phyloP scores from a whole-genome alignment of 35 echinoderm and acorn worm species.

The Ophioderma brevispina region DNA sequence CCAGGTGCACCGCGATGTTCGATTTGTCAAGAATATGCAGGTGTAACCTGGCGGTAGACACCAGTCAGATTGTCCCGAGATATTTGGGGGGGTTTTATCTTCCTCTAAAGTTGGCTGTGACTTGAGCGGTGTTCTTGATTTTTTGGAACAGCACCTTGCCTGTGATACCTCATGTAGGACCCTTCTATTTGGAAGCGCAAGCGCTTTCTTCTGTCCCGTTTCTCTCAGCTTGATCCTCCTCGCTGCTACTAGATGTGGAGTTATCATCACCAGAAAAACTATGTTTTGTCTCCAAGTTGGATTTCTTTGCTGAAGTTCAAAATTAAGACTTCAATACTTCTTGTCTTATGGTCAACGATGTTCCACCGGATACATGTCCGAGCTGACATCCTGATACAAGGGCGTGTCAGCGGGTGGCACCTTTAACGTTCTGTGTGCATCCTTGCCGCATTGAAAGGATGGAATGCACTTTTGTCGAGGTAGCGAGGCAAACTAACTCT shows the following conservation, averaged over 20 bases:
- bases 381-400: not conserved
- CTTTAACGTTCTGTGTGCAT: slow-evolving; percentile 32
- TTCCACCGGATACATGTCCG: not conserved
- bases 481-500: slow-evolving; percentile 76
- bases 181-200: too few species aligned
- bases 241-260: not conserved
- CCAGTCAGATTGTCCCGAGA: not conserved
- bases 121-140: not conserved
- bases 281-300: too few species aligned
- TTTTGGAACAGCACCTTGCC: too few species aligned
- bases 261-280: not conserved
- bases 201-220: too few species aligned
- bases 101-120: not conserved
- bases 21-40: not conserved
- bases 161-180: too few species aligned
- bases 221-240: not conserved
- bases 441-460: slow-evolving; percentile 39
- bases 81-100: not conserved
- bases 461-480: slow-evolving; percentile 82
- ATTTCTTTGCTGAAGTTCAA: too few species aligned
- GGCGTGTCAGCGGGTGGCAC: not conserved
- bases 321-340: too few species aligned
- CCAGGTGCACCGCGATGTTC: not conserved
- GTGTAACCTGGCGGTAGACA: not conserved
- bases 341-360: too few species aligned